Percentiles rank a stretch among this genome's conserved stretches.
These are phyloP conservation scores for Lepidostoma basale DNA, from an alignment of 1,140 invertebrate genomes.

Conservation along the genomic window DNA sequence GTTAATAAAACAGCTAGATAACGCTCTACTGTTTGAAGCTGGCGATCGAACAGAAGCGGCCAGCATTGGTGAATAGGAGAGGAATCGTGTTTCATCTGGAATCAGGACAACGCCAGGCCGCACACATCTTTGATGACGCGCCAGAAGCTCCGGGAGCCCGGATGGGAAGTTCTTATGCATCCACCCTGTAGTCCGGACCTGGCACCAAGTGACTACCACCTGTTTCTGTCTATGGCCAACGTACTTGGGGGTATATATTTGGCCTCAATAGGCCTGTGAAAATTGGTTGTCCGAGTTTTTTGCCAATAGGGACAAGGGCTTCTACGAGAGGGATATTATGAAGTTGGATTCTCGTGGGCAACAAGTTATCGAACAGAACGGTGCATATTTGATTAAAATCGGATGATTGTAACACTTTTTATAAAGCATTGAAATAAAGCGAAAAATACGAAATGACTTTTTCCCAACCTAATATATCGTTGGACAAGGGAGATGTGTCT, in stretches of 20 bases:
- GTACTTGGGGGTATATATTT: background rate
- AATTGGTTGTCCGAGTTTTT: background rate
- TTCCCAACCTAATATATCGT: too few relatives aligned
- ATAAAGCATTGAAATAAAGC: slow-evolving; percentile 7
- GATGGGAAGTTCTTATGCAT: background rate
- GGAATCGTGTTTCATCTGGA: slow-evolving; percentile 10
- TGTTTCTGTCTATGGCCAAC: background rate
- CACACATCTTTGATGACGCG: slow-evolving; percentile 4
- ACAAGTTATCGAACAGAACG: slow-evolving; percentile 3
- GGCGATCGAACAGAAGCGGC: slow-evolving; percentile 11
- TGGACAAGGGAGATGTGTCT: too few relatives aligned
- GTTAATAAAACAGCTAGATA: too few relatives aligned
- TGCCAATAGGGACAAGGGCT: background rate
- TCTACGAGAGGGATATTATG: background rate
- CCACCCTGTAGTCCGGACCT: background rate
- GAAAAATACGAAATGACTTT: slow-evolving; percentile 12
- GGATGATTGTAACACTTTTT: slow-evolving; percentile 13
- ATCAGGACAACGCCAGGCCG: slow-evolving; percentile 11
- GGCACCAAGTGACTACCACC: background rate
- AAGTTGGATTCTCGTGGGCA: slow-evolving; percentile 6
- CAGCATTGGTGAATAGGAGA: slow-evolving; percentile 9
- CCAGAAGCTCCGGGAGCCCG: slow-evolving; percentile 6
- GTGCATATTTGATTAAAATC: slow-evolving; percentile 6
- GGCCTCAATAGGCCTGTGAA: background rate
- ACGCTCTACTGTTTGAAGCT: slow-evolving; percentile 9